These are phyloP conservation scores for Darevskia mixta DNA, from an alignment of 2,797 vertebrate genomes.

Conservation along the genomic window DNA sequence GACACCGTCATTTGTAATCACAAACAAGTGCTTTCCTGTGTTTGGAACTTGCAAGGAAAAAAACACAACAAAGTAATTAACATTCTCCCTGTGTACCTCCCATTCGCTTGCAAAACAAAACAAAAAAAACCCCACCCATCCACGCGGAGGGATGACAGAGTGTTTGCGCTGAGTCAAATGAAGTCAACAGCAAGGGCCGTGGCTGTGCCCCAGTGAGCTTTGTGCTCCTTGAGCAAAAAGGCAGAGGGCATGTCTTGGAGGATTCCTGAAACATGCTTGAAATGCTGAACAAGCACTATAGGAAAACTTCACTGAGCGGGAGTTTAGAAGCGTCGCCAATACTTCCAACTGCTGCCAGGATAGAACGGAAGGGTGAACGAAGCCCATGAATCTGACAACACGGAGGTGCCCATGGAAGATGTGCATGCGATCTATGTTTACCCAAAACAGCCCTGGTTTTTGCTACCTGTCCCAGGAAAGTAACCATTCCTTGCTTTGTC, in stretches of 20 bases:
- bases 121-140: too few species aligned
- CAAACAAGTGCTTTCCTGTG: slow-evolving; percentile 17
- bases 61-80: background rate
- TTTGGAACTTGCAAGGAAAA: background rate
- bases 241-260: slow-evolving; percentile 11
- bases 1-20: slow-evolving; percentile 8
- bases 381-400: background rate
- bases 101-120: background rate
- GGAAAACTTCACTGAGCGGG: background rate
- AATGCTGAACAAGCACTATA: slow-evolving; percentile 2
- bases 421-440: background rate
- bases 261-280: slow-evolving; percentile 18
- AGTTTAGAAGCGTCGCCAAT: background rate
- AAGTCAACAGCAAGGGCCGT: background rate
- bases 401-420: background rate
- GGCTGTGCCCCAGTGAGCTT: background rate
- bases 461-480: background rate
- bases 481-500: background rate
- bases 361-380: background rate
- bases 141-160: background rate
- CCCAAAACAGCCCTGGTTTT: background rate
- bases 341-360: background rate
- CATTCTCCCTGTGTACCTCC: background rate
- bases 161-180: slow-evolving; percentile 25
- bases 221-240: background rate